Base-by-base conservation (phyloP, 2,113 vertebrate genomes). In the Rhipidura dahli region DNA sequence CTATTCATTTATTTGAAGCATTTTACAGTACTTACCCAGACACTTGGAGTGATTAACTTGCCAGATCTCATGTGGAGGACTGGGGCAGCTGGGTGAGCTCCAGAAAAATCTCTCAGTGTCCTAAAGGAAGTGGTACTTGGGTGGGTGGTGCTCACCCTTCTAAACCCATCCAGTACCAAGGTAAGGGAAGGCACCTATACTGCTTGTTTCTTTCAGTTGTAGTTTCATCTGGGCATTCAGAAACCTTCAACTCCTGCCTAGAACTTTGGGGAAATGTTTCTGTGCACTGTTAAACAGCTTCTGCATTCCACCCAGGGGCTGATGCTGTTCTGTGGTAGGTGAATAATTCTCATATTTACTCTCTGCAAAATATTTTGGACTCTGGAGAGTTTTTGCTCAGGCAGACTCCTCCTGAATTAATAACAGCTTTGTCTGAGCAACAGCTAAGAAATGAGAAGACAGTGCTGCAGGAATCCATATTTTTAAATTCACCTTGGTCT, bases 21-120 rank as follows among this genome's bases (percentile, higher is more conserved):
- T 97, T 97, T 96, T 96, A 92, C 93, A 94, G 92, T 94, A 94
- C 95, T 96, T 93, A 96, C 86, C 96, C 96, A 97, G 94, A 96
- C 86, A 3, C 90, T 96, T 94, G 88, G 80, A 96, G 76, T 0
- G 2, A 86, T 86, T 89, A 64, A 90, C 69, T 94, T 89, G 93
- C 96, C 96, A 97, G 88, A 96, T 92, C 88, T 92, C 93, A 90
- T 94, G 90, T n/a, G 76, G 92, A 97, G 96, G 89, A 93, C 80
- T 93, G 76, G 93, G 88, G 87, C 61, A 92, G 92, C 95, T 87
- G 90, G 75, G 89, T 1, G 39, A 95, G 50, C 91, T 94, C 92
- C 93, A 96, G 90, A 88, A 92, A 71, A 77, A 42, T 45, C 69
- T 93, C 76, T 19, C 11, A 5, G 56, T 2, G 13, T 83, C 73